A percentile compares a stretch with the other conserved stretches of the same genome.
Evolutionary conservation across 2,797 vertebrate species (phyloP).

Genomic region (Chelon labrosus): DNA sequence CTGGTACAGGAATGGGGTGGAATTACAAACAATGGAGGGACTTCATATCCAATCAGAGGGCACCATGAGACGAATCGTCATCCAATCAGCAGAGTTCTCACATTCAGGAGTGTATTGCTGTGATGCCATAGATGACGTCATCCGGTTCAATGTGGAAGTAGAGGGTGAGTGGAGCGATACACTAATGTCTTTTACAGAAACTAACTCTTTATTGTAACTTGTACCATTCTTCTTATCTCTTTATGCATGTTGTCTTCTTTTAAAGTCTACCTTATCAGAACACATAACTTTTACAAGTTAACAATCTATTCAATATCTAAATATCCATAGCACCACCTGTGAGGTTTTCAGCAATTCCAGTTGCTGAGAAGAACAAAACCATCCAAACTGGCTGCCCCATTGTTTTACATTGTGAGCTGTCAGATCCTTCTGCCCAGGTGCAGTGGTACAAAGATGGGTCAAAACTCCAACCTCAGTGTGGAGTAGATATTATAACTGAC

Average conservation of each 20-base stretch:
- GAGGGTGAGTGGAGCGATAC: conserved; percentile 81
- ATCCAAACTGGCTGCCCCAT: conserved; percentile 79
- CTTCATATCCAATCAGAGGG: conserved; percentile 88
- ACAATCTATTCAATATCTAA: conserved; percentile 60
- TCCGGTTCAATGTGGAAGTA: conserved; percentile 89
- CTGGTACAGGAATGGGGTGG: conserved; percentile 88
- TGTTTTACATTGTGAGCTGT: conserved; percentile 91
- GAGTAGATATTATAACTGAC: conserved; percentile 83
- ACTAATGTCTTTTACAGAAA: conserved; percentile 30
- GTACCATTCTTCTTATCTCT: conserved; percentile 7
- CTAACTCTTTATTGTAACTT: conserved; percentile 46
- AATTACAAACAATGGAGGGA: conserved; percentile 82
- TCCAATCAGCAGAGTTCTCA: conserved; percentile 86
- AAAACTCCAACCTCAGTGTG: conserved; percentile 83
- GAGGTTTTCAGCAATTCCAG: conserved; percentile 85
- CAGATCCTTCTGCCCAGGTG: conserved; percentile 85
- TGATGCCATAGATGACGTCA: conserved; percentile 87
- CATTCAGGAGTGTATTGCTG: conserved; percentile 89
- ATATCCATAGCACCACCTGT: conserved; percentile 84
- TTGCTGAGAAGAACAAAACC: conserved; percentile 81
- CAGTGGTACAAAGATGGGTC: conserved; percentile 93
- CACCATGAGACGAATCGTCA: conserved; percentile 88
- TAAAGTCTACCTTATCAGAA: conserved; percentile 24
- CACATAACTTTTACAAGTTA: conserved; percentile 28
- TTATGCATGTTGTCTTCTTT: conserved; percentile 10